Evolutionary conservation across 1,140 invertebrate genomes (phyloP), one percentile per base, ranked within the genome.

Genomic region (Philopotamus ludificatus): DNA sequence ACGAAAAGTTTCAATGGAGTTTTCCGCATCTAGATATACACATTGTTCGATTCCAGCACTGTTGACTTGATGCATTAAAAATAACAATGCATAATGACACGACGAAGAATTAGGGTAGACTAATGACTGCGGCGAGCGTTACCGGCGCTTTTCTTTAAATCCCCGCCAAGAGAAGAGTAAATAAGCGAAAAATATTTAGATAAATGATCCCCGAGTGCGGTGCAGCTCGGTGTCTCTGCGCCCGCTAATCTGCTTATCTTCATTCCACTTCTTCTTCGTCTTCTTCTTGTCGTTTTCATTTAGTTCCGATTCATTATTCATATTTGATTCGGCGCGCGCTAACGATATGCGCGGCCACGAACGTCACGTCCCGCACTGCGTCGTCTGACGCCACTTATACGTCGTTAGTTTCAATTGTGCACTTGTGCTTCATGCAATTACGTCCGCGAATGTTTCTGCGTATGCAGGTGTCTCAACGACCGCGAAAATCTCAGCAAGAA

Each of bases 341-440:
- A 70, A 70, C 66, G 55, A 54, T 70, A 70, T 70, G 68, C 68
- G 68, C 60, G 63, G 61, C 63, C 68, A 65, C 67, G 64, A 53
- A 47, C 64, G 57, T 60, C 57, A 60, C 57, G 57, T 60, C 44
- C 53, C 51, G 60, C 50, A 54, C 61, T 28, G 26, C 54, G 58
- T 65, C 55, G 60, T 66, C 62, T 66, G 49, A 39, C 50, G 65
- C 25, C 62, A 53, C 25, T 47, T 71, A 66, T 47, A 44, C 64
- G 57, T 70, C 68, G 63, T 70, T 70, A 70, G 68, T 70, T 66
- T 70, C 68, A 66, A 70, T 70, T 70, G 68, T 70, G 53, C 67
- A 63, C 67, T 69, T 57, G 44, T 28, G 10, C 9, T 45, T n/a
- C 28, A 16, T 34, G n/a, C 16, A 58, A 58, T 41, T 58, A 34